Evolutionary conservation across 2,797 vertebrate species (phyloP), one percentile per base, ranked within the genome.

Genomic region (Smutsia temminckii): DNA sequence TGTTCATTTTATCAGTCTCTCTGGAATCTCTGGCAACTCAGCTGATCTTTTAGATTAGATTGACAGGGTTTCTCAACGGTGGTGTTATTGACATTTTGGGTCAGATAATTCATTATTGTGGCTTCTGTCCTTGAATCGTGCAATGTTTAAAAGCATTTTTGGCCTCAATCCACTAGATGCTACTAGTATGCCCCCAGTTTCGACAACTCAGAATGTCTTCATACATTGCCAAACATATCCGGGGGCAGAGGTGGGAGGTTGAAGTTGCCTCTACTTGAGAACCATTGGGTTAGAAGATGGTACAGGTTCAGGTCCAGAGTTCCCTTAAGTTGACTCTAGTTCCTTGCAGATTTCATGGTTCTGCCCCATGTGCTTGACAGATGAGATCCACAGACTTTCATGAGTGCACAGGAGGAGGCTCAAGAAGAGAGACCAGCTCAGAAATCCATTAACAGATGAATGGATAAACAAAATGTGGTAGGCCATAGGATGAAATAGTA

Each of bases 51-150:
- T 77, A 75, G 42, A 77, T 68, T 80, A 72, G 53, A 69, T n/a
- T 75, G 69, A 80, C 17, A 84, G 25, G 20, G 32, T 89, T 81
- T 84, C 8, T 78, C 27, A 83, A 29, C 27, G 2, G 81, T 75
- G 34, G 37, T 49, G 79, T 13, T 86, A 78, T 46, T 94, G 69
- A 57, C 29, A 77, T 89, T 92, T 88, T 68, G 29, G 53, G 53
- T 7, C 18, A 94, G 68, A 88, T 74, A 40, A 55, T 91, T 95
- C 79, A 75, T 96, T 91, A 51, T 64, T 88, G 9, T 91, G 68
- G 29, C 29, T 49, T 75, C 63, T 81, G 3, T 71, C 29, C 16
- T 97, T 93, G 72, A 51, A 53, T 79, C 87, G 3, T 42, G 37
- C 29, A 74, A 37, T 66, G 18, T 85, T 93, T 87, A 90, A 75